A percentile compares a stretch with the other conserved stretches of the same genome.
These are phyloP conservation scores for Rhizoglyphus robini DNA, from an alignment of 1,140 invertebrate genomes.

Conservation along the genomic window DNA sequence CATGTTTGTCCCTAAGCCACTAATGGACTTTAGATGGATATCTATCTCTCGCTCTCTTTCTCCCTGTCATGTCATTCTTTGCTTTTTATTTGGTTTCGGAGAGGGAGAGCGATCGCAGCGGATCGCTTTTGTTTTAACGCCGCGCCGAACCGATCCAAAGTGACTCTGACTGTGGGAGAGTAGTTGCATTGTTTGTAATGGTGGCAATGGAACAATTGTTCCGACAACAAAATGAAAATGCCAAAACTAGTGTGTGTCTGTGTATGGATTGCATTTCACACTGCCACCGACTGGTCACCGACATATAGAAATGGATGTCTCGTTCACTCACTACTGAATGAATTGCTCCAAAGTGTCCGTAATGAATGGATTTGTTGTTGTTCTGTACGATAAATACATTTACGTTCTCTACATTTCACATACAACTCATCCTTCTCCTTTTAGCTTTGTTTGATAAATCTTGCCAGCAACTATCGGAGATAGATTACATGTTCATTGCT, in stretches of 20 bases:
- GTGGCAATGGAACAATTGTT: background rate
- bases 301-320: background rate
- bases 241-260: background rate
- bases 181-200: no score
- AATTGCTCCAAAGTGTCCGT: background rate
- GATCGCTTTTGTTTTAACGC: background rate
- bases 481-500: no score
- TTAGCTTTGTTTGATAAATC: no score
- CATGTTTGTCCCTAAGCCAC: slow-evolving; percentile 1
- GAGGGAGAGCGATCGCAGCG: background rate
- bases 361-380: background rate
- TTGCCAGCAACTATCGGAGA: no score
- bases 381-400: no score
- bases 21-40: slow-evolving; percentile 15
- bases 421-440: no score
- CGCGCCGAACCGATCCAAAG: no score
- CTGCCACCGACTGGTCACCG: background rate
- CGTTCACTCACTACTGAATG: background rate
- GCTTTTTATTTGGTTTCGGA: background rate
- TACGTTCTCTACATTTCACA: no score
- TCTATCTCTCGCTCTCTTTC: background rate
- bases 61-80: background rate
- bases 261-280: background rate
- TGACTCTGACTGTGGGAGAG: no score
- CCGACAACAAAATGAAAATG: background rate